phyloP scores from a whole-genome alignment of 2,888 invertebrate species.

The Drosophila helvetica region DNA sequence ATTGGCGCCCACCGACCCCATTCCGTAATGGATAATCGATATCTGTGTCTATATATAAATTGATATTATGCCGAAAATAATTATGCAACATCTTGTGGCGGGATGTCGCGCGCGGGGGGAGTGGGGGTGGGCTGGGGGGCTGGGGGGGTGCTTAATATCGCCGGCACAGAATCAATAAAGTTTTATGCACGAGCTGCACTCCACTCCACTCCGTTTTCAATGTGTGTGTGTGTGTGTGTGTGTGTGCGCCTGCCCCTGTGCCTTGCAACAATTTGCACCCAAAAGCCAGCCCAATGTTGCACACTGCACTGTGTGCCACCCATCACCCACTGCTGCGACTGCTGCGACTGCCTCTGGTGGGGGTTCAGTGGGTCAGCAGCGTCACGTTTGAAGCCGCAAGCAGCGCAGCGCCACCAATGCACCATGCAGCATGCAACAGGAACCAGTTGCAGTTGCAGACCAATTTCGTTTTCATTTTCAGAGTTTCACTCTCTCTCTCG shows the following conservation, averaged over 20 bases:
- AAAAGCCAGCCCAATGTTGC: slow-evolving; percentile 24
- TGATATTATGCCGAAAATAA: slow-evolving; percentile 61
- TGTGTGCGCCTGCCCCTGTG: slow-evolving; percentile 40
- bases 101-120: too few relatives aligned
- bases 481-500: slow-evolving; percentile 61
- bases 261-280: slow-evolving; percentile 63
- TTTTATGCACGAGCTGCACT: slow-evolving; percentile 61
- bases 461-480: slow-evolving; percentile 75
- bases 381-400: slow-evolving; percentile 65
- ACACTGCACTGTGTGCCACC: slow-evolving; percentile 25
- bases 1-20: slow-evolving; percentile 30
- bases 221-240: slow-evolving; percentile 51
- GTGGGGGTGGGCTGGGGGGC: not conserved
- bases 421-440: slow-evolving; percentile 35
- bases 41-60: slow-evolving; percentile 40
- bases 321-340: slow-evolving; percentile 62
- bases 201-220: slow-evolving; percentile 23
- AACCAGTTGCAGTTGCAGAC: slow-evolving; percentile 61
- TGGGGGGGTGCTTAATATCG: slow-evolving; percentile 42
- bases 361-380: slow-evolving; percentile 78
- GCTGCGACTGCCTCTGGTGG: slow-evolving; percentile 33
- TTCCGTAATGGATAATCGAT: slow-evolving; percentile 19
- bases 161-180: slow-evolving; percentile 73
- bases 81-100: slow-evolving; percentile 58
- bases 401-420: slow-evolving; percentile 4